A percentile compares a stretch with the other conserved stretches of the same genome.
These are phyloP conservation scores for Chlamydotis undulata DNA, from an alignment of 2,113 vertebrate genomes.

Conservation along the genomic window DNA sequence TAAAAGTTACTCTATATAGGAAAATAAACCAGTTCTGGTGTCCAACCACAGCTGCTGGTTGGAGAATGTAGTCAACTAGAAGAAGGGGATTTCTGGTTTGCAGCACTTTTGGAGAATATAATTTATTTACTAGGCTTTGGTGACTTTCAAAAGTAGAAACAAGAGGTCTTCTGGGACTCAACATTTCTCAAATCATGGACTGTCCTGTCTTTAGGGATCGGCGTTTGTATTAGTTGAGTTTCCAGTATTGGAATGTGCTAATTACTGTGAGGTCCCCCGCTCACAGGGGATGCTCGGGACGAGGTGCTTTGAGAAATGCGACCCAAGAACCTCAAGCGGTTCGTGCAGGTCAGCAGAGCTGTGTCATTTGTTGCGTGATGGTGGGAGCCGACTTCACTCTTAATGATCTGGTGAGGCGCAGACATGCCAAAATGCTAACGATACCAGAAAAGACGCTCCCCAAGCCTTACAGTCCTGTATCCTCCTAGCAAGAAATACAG, in stretches of 20 bases:
- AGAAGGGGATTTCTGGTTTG: not conserved
- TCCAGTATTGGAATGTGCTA: not conserved
- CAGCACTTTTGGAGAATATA: not conserved
- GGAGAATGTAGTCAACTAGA: not conserved
- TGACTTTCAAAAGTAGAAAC: not conserved
- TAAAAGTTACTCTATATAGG: not conserved
- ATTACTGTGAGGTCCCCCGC: not conserved
- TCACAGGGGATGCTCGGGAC: not conserved
- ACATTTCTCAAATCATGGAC: accelerated
- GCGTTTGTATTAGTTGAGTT: not conserved
- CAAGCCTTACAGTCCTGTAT: not conserved
- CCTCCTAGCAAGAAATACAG: not conserved
- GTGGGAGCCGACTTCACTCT: not conserved
- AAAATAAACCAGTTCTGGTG: not conserved
- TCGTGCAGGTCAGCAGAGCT: accelerated
- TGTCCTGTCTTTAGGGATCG: not conserved
- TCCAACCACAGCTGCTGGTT: not conserved
- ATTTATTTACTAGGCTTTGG: not conserved
- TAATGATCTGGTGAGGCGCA: accelerated
- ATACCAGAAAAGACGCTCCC: not conserved
- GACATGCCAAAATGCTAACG: accelerated
- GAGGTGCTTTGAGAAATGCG: not conserved
- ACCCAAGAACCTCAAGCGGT: not conserved
- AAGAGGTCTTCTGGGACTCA: not conserved
- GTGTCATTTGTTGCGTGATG: accelerated